Evolutionary conservation across 2,888 invertebrate genomes (phyloP).

Genomic region (Lomographa bimaculata): DNA sequence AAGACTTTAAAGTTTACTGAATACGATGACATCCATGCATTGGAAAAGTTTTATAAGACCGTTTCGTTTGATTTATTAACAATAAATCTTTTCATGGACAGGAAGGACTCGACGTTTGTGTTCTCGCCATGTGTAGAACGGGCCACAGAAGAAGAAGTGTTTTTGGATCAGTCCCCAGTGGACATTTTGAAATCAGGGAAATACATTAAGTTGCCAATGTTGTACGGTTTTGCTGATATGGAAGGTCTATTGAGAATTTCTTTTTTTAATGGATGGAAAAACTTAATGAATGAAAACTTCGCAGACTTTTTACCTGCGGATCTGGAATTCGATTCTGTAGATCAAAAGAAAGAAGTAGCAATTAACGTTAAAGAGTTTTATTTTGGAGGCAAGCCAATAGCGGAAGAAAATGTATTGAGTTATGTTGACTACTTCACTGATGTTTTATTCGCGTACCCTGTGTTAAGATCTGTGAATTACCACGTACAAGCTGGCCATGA

Average conservation of each 20-base stretch:
- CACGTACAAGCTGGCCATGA: conserved; percentile 42
- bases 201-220: conserved; percentile 45
- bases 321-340: conserved; percentile 38
- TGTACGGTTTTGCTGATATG: conserved; percentile 54
- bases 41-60: conserved; percentile 52
- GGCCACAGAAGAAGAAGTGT: conserved; percentile 32
- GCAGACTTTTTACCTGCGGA: conserved; percentile 53
- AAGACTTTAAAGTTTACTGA: conserved; percentile 37
- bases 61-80: conserved; percentile 31
- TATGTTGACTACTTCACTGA: conserved; percentile 38
- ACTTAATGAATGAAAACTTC: conserved; percentile 48
- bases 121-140: conserved; percentile 42
- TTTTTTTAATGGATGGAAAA: conserved; percentile 43
- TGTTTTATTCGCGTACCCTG: conserved; percentile 34
- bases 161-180: conserved; percentile 45
- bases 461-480: conserved; percentile 35
- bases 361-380: conserved; percentile 42
- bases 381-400: conserved; percentile 39
- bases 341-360: conserved; percentile 40
- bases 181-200: conserved; percentile 42
- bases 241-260: conserved; percentile 47
- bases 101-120: conserved; percentile 7
- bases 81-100: not conserved
- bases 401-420: conserved; percentile 15
- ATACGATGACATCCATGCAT: conserved; percentile 39